Percentiles rank a stretch among this genome's conserved stretches.
Evolutionary conservation across 2,888 invertebrate species (phyloP).

Genomic region (Tetanocera ferruginea): DNA sequence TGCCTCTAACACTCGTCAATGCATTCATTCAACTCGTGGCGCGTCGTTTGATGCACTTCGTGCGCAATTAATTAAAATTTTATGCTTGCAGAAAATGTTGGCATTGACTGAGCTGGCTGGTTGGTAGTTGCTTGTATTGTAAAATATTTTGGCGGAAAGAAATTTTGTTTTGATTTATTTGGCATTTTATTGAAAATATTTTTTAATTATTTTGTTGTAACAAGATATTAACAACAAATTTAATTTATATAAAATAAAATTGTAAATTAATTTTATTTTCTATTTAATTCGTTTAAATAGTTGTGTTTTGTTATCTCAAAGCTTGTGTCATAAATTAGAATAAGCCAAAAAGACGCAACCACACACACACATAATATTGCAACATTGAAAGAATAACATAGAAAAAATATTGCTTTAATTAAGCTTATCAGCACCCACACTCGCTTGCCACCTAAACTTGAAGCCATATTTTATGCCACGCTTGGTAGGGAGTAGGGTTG

Average conservation of each 20-base stretch:
- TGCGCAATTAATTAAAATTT: conserved; percentile 58
- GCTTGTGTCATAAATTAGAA: background rate
- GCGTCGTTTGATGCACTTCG: background rate
- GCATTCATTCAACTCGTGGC: background rate
- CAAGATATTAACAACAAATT: background rate
- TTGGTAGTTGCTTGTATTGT: conserved; percentile 10
- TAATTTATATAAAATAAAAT: background rate
- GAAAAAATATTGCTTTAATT: background rate
- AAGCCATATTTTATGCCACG: background rate
- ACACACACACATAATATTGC: too few species aligned
- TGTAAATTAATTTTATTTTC: too few species aligned
- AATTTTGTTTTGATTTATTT: conserved; percentile 26
- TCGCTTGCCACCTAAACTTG: background rate
- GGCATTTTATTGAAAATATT: conserved; percentile 15
- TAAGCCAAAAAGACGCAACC: too few species aligned
- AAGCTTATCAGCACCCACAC: background rate
- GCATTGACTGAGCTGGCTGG: too few species aligned
- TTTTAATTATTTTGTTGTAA: background rate
- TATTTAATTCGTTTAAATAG: too few species aligned
- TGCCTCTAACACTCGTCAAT: background rate
- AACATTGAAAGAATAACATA: too few species aligned
- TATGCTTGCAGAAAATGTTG: conserved; percentile 53
- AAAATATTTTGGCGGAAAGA: conserved; percentile 27
- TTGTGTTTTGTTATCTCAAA: too few species aligned
- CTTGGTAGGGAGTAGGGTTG: too few species aligned